Base-by-base conservation (phyloP, 2,888 invertebrate genomes). In the Euzetes globulus region DNA sequence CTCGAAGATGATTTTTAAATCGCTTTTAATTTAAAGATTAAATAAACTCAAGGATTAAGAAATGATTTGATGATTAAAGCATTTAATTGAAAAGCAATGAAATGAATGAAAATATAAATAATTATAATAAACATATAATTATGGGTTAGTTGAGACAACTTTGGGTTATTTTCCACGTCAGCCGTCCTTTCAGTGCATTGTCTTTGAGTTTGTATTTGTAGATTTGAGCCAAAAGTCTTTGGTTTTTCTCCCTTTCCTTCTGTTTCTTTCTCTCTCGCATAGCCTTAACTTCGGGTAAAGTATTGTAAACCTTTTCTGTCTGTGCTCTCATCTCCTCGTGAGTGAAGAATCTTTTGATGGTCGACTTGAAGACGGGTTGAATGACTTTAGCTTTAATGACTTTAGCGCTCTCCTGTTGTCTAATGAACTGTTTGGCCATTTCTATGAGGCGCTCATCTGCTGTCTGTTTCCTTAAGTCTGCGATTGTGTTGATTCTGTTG, bases 271-370 rank as follows among this genome's bases (percentile, higher is more conserved):
- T 27, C 11, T 72, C 60, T 29, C 17, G 15, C n/a, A 37, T 27
- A 33, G 55, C 52, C 33, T 41, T 37, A 19, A 73, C 68, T 68
- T 75, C 75, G 1, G 75, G 75, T 37, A 75, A 71, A 19, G 71
- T 72, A 1, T 25, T 7, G 33, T 75, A 75, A 25, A 75, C 15
- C 33, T 65, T 72, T 37, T 73, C 73, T 0, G 75, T 75, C 52
- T 74, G 75, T 33, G 52, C 47, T 33, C 73, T 63, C 75, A 75
- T 75, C 47, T 75, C 73, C 45, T 71, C 47, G 37, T 75, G 71
- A 25, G 75, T 74, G 41, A 75, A 73, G 25, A 75, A 63, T n/a
- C 73, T 58, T 63, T 47, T 63, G 27, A 47, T 73, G 1, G 58
- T 55, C 7, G 50, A 50, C 17, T 50, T 63, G 25, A 45, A 50